phyloP scores from a whole-genome alignment of 2,797 vertebrate species.

The Megalops cyprinoides region DNA sequence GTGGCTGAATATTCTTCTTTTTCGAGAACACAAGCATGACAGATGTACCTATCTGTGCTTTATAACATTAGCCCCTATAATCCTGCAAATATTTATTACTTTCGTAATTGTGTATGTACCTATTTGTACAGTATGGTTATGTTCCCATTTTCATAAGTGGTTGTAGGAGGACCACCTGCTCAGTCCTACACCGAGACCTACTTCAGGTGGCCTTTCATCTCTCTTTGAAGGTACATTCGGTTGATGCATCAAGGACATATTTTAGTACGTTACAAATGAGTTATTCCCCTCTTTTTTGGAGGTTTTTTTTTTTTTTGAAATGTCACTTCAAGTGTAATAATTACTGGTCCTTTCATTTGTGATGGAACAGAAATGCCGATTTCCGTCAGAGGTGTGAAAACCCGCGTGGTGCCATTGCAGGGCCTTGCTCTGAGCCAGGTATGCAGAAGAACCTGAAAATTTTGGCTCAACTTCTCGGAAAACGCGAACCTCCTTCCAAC shows the following conservation, averaged over 20 bases:
- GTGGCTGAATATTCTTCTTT: not conserved
- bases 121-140: not conserved
- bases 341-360: not conserved
- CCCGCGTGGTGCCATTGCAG: conserved; percentile 66
- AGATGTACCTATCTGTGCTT: not conserved
- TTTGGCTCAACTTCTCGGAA: conserved; percentile 60
- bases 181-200: not conserved
- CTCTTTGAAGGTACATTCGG: not conserved
- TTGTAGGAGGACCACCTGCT: not conserved
- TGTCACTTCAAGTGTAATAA: conserved; percentile 11
- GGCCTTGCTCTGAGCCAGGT: conserved; percentile 65
- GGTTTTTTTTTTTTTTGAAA: not conserved
- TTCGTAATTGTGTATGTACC: not conserved
- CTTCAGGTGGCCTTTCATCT: not conserved
- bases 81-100: not conserved
- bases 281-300: not conserved
- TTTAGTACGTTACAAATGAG: not conserved
- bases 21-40: not conserved
- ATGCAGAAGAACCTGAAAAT: conserved; percentile 81
- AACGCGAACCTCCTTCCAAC: conserved; percentile 44
- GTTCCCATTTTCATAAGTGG: not conserved
- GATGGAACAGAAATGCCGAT: conserved; percentile 37
- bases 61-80: not conserved
- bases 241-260: not conserved
- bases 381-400: conserved; percentile 67